Percentiles rank a stretch among this genome's conserved stretches.
Evolutionary conservation across 1,140 invertebrate species (phyloP).

Genomic region (Dufourea novaeangliae): DNA sequence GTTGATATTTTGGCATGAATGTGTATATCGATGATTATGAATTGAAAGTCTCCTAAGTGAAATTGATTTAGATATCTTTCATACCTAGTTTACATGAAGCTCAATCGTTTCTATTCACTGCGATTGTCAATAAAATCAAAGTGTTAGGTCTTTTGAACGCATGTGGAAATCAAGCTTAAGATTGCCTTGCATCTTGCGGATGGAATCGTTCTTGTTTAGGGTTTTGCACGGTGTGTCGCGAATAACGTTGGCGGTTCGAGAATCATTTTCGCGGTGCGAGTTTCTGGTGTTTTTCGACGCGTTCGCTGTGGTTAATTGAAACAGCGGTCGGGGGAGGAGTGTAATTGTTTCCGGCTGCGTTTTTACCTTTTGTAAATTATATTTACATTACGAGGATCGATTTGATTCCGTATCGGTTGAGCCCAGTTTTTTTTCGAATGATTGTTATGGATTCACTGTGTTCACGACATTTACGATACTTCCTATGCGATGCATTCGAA

Average conservation of each 20-base stretch:
- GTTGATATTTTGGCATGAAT: no score
- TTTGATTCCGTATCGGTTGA: background rate
- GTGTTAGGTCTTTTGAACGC: no score
- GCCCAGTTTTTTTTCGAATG: no score
- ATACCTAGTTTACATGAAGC: no score
- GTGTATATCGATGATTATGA: no score
- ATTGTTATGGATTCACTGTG: background rate
- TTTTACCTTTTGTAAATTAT: slow-evolving; percentile 4
- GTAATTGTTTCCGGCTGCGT: slow-evolving; percentile 22
- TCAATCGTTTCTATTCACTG: no score
- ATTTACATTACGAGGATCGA: background rate
- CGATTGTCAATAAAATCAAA: no score
- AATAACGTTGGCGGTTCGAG: slow-evolving; percentile 4
- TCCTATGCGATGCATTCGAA: no score
- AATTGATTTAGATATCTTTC: no score
- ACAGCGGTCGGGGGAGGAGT: slow-evolving; percentile 35
- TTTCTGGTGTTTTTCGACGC: background rate
- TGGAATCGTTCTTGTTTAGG: background rate
- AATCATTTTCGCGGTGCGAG: background rate
- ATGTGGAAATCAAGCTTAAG: slow-evolving; percentile 2
- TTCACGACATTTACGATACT: background rate
- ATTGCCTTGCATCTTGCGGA: slow-evolving; percentile 1
- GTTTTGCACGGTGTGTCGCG: slow-evolving; percentile 1
- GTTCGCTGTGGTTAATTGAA: slow-evolving; percentile 40
- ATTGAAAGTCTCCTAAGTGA: no score